Evolutionary conservation across 2,888 invertebrate genomes (phyloP), one percentile per base, ranked within the genome.

Genomic region (Micoletzkya japonica): DNA sequence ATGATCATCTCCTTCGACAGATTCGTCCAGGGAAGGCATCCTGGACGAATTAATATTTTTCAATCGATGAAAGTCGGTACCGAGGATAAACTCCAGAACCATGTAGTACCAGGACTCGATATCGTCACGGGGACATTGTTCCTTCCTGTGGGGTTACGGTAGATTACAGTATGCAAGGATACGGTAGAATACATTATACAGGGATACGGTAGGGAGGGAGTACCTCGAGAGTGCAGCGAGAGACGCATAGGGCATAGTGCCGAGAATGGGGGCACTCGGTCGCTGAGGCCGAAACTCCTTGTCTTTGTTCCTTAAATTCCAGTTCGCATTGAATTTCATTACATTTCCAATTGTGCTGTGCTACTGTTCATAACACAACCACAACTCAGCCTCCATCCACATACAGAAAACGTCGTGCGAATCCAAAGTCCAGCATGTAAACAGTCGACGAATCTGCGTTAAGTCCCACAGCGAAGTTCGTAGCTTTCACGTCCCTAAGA

Each of bases 351-450:
- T n/a, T n/a, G n/a, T n/a, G n/a, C n/a, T n/a, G n/a, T n/a, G n/a
- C n/a, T n/a, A n/a, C n/a, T n/a, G 1, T 28, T 70, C 10, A 49
- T 32, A 54, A n/a, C 36, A 26, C 17, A 69, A 20, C 20, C 69
- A 10, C 2, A 30, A 34, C 17, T n/a, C 20, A 28, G 39, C 44
- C 36, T 4, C 2, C 32, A 20, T n/a, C 7, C 17, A 72, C 71
- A 28, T 39, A 79, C 77, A 67, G 66, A 68, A 72, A 81, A 26
- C 81, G 81, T n/a, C 81, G 57, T 28, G 82, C 79, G 61, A 82
- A 81, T 30, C 82, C 82, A 68, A 81, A 82, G 73, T 82, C 82
- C n/a, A 82, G 75, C 76, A 82, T 82, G 72, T 77, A 82, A 52
- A 82, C 74, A 28, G 71, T 74, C 6, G 68, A 59, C 30, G 74